A percentile compares a stretch with the other conserved stretches of the same genome.
Conservation (phyloP, 2,113 vertebrate species). For the Desmodus rotundus region DNA sequence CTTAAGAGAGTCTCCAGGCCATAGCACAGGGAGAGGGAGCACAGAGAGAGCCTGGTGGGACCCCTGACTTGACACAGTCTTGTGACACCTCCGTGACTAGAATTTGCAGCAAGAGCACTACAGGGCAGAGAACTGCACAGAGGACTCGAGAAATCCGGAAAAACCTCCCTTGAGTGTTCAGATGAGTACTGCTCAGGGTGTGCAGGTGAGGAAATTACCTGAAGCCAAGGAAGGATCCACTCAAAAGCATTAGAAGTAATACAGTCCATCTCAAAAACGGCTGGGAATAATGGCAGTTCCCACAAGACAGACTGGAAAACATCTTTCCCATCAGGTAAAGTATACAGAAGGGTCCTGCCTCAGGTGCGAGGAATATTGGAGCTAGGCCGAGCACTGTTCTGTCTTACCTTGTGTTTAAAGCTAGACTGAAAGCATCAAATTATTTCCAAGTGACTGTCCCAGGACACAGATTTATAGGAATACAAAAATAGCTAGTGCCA, state of each 20-base stretch:
- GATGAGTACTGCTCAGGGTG: not conserved
- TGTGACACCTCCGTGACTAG: not conserved
- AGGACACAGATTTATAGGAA: not conserved
- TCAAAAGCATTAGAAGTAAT: not conserved
- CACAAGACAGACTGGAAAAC: not conserved
- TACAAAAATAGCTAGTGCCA: not conserved
- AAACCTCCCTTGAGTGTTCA: not conserved
- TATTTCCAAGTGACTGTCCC: not conserved
- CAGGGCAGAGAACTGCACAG: not conserved
- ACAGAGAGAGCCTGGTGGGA: not conserved
- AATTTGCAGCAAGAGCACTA: not conserved
- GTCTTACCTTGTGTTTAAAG: not conserved
- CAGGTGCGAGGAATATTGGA: not conserved
- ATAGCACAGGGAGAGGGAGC: not conserved
- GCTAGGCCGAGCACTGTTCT: not conserved
- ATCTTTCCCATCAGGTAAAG: not conserved
- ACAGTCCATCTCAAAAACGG: not conserved
- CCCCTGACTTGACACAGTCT: not conserved
- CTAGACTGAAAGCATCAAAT: not conserved
- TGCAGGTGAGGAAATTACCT: not conserved
- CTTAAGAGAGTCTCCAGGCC: not conserved
- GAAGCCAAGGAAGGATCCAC: not conserved
- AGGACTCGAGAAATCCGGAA: not conserved
- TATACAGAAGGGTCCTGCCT: not conserved
- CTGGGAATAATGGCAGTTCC: not conserved